Evolutionary conservation across 2,113 vertebrate genomes (phyloP).

Genomic region (Litocranius walleri): DNA sequence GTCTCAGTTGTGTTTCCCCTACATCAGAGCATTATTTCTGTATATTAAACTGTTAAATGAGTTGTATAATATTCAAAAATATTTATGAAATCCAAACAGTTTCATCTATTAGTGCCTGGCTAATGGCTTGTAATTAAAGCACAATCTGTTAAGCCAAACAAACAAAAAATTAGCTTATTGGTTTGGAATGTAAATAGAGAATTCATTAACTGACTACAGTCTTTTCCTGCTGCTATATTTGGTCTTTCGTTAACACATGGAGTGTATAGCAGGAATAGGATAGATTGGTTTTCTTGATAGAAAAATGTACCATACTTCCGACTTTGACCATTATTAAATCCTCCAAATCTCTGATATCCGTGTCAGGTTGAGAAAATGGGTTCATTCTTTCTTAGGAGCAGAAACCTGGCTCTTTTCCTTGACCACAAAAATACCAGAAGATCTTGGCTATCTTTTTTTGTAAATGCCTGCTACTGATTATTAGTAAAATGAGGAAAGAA

Average conservation of each 20-base stretch:
- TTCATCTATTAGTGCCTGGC: conserved; percentile 44
- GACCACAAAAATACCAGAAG: conserved; percentile 35
- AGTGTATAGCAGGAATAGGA: background rate
- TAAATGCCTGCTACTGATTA: conserved; percentile 39
- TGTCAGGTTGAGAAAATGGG: background rate
- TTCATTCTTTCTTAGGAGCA: background rate
- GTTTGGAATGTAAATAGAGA: conserved; percentile 35
- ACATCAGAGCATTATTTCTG: background rate
- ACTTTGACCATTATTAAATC: background rate
- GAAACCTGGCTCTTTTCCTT: conserved; percentile 15
- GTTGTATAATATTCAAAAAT: conserved; percentile 27
- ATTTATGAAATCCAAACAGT: conserved; percentile 24
- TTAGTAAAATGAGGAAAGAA: background rate
- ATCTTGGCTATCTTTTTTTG: conserved; percentile 8
- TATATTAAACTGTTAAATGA: conserved; percentile 15
- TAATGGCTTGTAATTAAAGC: conserved; percentile 51
- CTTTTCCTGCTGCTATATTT: background rate
- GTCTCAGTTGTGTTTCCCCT: background rate
- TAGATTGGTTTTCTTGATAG: background rate
- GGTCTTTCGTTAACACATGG: background rate
- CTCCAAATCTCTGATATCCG: background rate
- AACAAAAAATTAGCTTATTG: background rate
- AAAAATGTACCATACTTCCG: background rate
- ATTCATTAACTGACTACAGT: background rate
- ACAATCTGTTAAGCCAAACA: conserved; percentile 44